These are phyloP conservation scores for Platycercus adscitus DNA, from an alignment of 2,113 vertebrate genomes.

Conservation along the genomic window DNA sequence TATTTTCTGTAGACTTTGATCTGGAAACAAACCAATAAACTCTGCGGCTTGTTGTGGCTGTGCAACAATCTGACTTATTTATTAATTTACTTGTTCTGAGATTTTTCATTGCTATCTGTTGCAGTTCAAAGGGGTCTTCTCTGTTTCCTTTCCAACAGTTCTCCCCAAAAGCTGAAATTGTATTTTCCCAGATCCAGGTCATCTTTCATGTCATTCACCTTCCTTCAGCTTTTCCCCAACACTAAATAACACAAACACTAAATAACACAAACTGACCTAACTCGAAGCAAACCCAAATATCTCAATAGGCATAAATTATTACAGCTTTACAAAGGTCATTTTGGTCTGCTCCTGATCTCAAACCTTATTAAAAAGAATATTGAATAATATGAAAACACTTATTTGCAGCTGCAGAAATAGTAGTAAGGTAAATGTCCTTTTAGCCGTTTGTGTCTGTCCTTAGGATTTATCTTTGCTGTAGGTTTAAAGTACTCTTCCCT, in stretches of 20 bases:
- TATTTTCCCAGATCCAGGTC: neutral
- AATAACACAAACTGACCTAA: neutral
- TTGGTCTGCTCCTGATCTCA: neutral
- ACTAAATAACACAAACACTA: neutral
- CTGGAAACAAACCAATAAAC: conserved; percentile 66
- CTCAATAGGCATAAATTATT: neutral
- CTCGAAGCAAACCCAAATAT: neutral
- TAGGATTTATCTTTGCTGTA: neutral
- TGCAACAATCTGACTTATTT: neutral
- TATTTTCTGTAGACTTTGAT: conserved; percentile 58
- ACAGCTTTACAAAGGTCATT: neutral
- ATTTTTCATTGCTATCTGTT: neutral
- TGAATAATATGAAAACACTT: neutral
- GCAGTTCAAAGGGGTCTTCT: neutral
- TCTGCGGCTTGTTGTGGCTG: conserved; percentile 2
- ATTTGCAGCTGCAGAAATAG: conserved; percentile 7
- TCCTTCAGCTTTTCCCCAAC: neutral
- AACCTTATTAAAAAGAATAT: neutral
- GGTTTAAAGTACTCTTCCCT: neutral
- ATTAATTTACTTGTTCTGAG: conserved; percentile 13
- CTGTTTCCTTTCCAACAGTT: neutral
- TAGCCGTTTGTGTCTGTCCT: neutral
- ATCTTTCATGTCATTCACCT: neutral
- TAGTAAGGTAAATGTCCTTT: neutral
- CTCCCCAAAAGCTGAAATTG: conserved; percentile 40